phyloP scores from a whole-genome alignment of 2,113 vertebrate genomes.

The Aphyosemion australe region DNA sequence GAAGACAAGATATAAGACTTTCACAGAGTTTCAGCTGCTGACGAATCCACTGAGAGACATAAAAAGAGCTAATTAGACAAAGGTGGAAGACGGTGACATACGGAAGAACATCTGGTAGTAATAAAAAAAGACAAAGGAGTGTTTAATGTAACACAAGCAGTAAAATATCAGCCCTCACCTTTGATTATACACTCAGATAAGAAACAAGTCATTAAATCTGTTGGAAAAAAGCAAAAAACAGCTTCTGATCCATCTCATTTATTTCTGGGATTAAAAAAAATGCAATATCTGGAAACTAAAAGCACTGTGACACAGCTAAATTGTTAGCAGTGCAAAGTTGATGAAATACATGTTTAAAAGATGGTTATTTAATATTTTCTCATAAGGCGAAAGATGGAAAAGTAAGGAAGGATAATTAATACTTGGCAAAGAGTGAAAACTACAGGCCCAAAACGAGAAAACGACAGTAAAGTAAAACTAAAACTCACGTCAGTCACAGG shows the following conservation, averaged over 20 bases:
- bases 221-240: too few relatives aligned
- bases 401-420: slow-evolving; percentile 4
- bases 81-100: slow-evolving; percentile 31
- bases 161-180: too few relatives aligned
- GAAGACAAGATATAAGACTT: not conserved
- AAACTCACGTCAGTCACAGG: slow-evolving; percentile 1
- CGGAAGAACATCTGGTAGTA: slow-evolving; percentile 41
- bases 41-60: slow-evolving; percentile 15
- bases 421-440: not conserved
- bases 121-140: slow-evolving; percentile 4
- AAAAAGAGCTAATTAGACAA: slow-evolving; percentile 32
- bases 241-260: too few relatives aligned
- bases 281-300: too few relatives aligned
- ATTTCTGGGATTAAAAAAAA: too few relatives aligned
- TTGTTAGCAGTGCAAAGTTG: too few relatives aligned
- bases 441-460: not conserved
- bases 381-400: too few relatives aligned
- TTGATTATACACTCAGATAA: too few relatives aligned
- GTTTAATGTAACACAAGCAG: not conserved
- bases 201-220: too few relatives aligned
- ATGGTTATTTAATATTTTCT: too few relatives aligned
- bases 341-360: too few relatives aligned
- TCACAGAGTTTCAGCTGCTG: slow-evolving; percentile 1
- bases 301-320: too few relatives aligned
- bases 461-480: not conserved